phyloP scores from a whole-genome alignment of 2,113 vertebrate genomes.

The Pholis gunnellus region DNA sequence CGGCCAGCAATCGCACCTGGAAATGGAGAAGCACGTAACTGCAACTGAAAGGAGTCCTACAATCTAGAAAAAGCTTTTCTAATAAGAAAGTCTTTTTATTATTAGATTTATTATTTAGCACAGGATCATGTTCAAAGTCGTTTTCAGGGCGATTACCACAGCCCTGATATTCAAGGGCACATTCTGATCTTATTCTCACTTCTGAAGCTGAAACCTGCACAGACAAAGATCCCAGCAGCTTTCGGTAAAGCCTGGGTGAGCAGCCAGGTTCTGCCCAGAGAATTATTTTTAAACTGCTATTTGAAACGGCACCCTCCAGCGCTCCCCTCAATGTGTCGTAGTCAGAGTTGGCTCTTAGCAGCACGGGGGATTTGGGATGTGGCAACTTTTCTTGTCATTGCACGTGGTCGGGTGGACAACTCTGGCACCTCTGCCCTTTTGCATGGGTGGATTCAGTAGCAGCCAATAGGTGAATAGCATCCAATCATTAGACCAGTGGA shows the following conservation, averaged over 20 bases:
- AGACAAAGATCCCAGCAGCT: conserved; percentile 13
- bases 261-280: conserved; percentile 35
- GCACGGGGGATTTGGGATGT: conserved; percentile 29
- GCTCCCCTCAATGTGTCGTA: conserved; percentile 10
- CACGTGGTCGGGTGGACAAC: conserved; percentile 26
- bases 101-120: conserved; percentile 16
- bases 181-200: background rate
- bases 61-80: background rate
- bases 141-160: background rate
- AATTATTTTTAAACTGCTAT: conserved; percentile 90
- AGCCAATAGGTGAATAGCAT: background rate
- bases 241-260: conserved; percentile 31
- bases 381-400: conserved; percentile 32
- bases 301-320: conserved; percentile 78
- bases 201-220: background rate
- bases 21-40: background rate
- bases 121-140: conserved; percentile 4
- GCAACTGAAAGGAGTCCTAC: background rate
- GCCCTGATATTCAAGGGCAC: background rate
- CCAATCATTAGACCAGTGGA: background rate
- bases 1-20: conserved; percentile 92
- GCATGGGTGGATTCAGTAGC: background rate
- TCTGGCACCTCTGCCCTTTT: conserved; percentile 39
- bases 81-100: background rate
- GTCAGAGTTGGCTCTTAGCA: conserved; percentile 19